Conservation (phyloP, 2,888 invertebrate species). For the Ormyrus nitidulus region DNA sequence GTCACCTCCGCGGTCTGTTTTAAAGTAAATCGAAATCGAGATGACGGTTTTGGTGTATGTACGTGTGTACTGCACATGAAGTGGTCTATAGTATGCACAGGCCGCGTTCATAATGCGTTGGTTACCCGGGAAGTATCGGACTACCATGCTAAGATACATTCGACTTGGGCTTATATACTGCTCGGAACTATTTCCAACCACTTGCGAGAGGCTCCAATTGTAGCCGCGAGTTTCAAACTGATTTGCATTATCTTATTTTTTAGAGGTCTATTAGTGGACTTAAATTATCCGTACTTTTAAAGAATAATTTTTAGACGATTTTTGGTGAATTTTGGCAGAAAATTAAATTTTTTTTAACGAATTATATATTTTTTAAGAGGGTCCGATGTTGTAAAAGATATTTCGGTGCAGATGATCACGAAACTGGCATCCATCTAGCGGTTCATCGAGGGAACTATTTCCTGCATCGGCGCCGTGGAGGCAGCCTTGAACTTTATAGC, state of each 20-base stretch:
- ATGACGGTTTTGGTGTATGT: slow-evolving; percentile 57
- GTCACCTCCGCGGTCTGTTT: slow-evolving; percentile 67
- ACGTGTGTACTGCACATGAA: slow-evolving; percentile 54
- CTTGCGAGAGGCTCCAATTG: slow-evolving; percentile 44
- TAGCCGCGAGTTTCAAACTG: slow-evolving; percentile 51
- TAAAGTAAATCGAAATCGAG: slow-evolving; percentile 60
- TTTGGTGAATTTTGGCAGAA: background rate
- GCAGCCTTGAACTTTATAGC: slow-evolving; percentile 43
- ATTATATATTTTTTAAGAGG: background rate
- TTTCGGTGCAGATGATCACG: background rate
- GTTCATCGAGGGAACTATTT: background rate
- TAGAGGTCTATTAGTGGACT: too few species aligned
- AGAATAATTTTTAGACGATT: background rate
- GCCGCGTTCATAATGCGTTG: slow-evolving; percentile 61
- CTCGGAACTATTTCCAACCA: slow-evolving; percentile 10
- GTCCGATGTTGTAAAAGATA: background rate
- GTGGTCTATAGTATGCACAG: slow-evolving; percentile 44
- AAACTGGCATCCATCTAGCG: slow-evolving; percentile 49
- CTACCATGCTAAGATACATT: slow-evolving; percentile 58
- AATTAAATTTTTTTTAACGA: background rate
- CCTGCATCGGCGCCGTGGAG: slow-evolving; percentile 7
- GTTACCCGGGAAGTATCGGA: slow-evolving; percentile 69
- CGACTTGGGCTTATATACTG: slow-evolving; percentile 64
- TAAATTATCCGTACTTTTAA: background rate
- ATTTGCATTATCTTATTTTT: background rate